A percentile compares a stretch with the other conserved stretches of the same genome.
These are phyloP conservation scores for Pollenia labialis DNA, from an alignment of 2,888 invertebrate species.

Conservation along the genomic window DNA sequence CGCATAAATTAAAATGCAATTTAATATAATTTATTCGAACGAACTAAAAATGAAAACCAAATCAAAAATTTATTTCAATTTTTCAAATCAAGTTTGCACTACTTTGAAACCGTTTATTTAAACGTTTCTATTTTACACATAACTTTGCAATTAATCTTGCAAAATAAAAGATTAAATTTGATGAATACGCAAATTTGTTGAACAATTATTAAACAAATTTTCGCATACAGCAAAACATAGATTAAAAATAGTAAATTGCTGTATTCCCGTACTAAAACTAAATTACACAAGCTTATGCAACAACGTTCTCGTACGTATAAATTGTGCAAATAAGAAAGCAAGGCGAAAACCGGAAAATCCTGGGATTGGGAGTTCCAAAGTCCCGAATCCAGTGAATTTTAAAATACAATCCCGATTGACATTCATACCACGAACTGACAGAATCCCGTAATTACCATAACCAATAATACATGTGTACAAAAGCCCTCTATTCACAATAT, in stretches of 20 bases:
- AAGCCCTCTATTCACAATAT: not conserved
- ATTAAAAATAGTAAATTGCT: not conserved
- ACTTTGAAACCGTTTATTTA: not conserved
- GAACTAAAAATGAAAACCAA: too few relatives aligned
- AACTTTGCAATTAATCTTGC: not conserved
- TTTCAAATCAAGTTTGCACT: too few relatives aligned
- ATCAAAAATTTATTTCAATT: too few relatives aligned
- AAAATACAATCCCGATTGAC: conserved; percentile 7
- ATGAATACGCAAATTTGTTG: not conserved
- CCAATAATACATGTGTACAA: conserved; percentile 12
- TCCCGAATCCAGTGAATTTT: not conserved
- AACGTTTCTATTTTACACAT: conserved; percentile 7
- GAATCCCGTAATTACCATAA: conserved; percentile 55
- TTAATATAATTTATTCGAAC: too few relatives aligned
- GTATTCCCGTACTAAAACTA: conserved; percentile 16
- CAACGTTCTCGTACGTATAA: too few relatives aligned
- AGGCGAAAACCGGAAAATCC: too few relatives aligned
- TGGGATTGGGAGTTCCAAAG: too few relatives aligned
- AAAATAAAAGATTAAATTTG: not conserved
- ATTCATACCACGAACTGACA: conserved; percentile 14
- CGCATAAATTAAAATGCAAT: too few relatives aligned
- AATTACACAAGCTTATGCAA: too few relatives aligned
- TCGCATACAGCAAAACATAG: not conserved
- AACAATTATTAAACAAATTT: not conserved
- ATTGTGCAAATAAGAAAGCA: too few relatives aligned